A percentile compares a stretch with the other conserved stretches of the same genome.
These are phyloP conservation scores for Chelidonichthys spinosus DNA, from an alignment of 2,797 vertebrate genomes.

Conservation along the genomic window DNA sequence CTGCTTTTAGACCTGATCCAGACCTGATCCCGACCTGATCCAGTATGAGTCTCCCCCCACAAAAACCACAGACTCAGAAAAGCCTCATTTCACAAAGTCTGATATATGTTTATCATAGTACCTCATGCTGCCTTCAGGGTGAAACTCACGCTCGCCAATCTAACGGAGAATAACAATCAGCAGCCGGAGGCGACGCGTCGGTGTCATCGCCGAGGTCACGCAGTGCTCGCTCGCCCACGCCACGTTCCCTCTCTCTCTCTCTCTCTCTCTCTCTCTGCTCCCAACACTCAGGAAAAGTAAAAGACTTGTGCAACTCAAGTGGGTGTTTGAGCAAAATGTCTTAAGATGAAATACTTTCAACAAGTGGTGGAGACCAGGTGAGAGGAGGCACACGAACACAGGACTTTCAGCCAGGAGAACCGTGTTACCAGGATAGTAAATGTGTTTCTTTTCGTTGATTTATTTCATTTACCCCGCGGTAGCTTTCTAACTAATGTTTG, in stretches of 20 bases:
- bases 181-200: slow-evolving; percentile 40
- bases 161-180: slow-evolving; percentile 31
- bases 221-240: slow-evolving; percentile 12
- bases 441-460: too few species aligned
- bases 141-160: slow-evolving; percentile 22
- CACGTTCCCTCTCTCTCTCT: neutral
- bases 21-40: neutral
- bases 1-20: too few species aligned
- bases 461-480: too few species aligned
- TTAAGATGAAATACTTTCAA: slow-evolving; percentile 1
- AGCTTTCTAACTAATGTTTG: too few species aligned
- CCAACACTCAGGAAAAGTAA: slow-evolving; percentile 26
- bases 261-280: slow-evolving; percentile 14
- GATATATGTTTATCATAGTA: slow-evolving; percentile 50
- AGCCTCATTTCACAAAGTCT: slow-evolving; percentile 24
- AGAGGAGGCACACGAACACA: too few species aligned
- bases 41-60: neutral
- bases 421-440: too few species aligned
- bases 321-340: slow-evolving; percentile 28
- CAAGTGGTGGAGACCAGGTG: too few species aligned
- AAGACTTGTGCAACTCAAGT: neutral
- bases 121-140: slow-evolving; percentile 21
- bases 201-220: slow-evolving; percentile 35
- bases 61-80: neutral
- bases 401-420: too few species aligned